A percentile compares a stretch with the other conserved stretches of the same genome.
Conservation (phyloP, 2,113 vertebrate genomes). For the Alligator sinensis region DNA sequence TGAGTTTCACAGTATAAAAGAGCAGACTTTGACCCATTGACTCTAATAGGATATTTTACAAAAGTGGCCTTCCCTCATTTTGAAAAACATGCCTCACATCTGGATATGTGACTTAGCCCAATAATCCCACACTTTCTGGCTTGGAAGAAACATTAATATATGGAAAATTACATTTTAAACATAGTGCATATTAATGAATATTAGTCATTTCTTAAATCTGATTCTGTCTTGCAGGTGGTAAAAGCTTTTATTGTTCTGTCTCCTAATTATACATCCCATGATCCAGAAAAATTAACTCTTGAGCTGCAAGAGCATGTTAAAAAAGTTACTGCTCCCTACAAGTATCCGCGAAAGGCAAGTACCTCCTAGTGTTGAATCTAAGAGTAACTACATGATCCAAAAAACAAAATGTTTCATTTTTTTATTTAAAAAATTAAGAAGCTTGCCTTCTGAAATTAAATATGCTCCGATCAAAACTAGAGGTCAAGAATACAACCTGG, state of each 20-base stretch:
- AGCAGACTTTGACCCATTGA: neutral
- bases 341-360: constrained; percentile 74
- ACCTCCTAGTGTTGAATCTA: neutral
- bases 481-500: neutral
- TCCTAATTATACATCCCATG: constrained; percentile 44
- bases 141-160: neutral
- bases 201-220: neutral
- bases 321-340: constrained; percentile 70
- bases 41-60: neutral
- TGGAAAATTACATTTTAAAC: neutral
- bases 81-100: neutral
- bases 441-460: neutral
- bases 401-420: no score
- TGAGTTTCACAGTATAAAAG: neutral
- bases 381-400: neutral
- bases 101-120: neutral
- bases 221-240: constrained; percentile 61
- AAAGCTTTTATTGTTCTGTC: constrained; percentile 76
- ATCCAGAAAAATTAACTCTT: constrained; percentile 53
- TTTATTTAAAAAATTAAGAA: no score
- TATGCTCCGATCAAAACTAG: neutral
- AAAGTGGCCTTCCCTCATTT: neutral
- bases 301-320: constrained; percentile 73
- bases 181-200: neutral
- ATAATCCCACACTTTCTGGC: neutral